Evolutionary conservation across 2,888 invertebrate species (phyloP).

Genomic region (Pachliopta kotzebuea): DNA sequence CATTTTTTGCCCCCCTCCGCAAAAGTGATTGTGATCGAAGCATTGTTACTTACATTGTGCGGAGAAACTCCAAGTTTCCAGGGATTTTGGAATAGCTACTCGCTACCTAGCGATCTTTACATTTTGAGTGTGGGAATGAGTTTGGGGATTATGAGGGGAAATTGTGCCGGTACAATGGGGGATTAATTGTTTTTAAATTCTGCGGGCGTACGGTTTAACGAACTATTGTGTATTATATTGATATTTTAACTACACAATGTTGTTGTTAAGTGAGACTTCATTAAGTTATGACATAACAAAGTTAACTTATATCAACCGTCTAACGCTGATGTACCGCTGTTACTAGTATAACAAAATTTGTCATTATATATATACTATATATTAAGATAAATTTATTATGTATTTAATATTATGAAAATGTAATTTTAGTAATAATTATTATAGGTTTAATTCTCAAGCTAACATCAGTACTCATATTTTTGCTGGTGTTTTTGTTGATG

Average conservation of each 20-base stretch:
- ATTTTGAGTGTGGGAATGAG: constrained; percentile 60
- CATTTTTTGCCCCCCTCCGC: constrained; percentile 51
- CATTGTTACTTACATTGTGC: constrained; percentile 65
- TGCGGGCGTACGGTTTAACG: constrained; percentile 17
- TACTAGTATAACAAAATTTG: no score
- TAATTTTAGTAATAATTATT: no score
- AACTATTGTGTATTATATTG: constrained; percentile 16
- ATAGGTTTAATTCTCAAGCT: no score
- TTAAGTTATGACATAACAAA: no score
- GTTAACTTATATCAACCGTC: no score
- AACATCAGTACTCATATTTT: no score
- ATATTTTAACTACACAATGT: constrained; percentile 2
- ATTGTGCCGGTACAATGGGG: constrained; percentile 43
- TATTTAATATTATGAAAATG: no score
- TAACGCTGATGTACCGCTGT: no score
- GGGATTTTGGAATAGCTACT: constrained; percentile 57
- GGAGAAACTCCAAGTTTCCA: constrained; percentile 57
- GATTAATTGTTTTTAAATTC: constrained; percentile 31
- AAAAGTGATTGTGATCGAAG: constrained; percentile 67
- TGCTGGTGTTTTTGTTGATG: no score
- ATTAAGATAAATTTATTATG: no score
- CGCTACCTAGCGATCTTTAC: constrained; percentile 54
- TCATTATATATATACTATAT: no score
- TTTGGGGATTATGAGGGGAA: constrained; percentile 48
- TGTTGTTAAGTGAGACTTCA: background rate